Evolutionary conservation across 1,140 invertebrate species (phyloP).

Genomic region (Procambarus clarkii): DNA sequence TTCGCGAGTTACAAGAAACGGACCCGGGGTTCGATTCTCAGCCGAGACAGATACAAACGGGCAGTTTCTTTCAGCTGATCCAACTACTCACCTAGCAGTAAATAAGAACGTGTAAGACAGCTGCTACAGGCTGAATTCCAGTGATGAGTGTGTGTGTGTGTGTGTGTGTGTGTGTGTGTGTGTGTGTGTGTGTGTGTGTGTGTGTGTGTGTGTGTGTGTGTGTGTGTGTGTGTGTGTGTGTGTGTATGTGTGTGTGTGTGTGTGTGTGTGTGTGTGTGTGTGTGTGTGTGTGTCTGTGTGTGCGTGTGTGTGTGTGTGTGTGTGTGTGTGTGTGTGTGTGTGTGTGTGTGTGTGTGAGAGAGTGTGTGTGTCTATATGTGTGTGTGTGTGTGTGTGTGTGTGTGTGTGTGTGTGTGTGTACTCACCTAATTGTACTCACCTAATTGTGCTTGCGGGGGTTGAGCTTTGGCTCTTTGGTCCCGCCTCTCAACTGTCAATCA

Average conservation of each 20-base stretch:
- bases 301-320: slow-evolving; percentile 28
- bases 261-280: background rate
- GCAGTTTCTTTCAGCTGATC: too few species aligned
- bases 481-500: too few species aligned
- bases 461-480: too few species aligned
- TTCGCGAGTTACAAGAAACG: too few species aligned
- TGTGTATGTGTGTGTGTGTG: background rate
- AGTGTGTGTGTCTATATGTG: slow-evolving; percentile 17
- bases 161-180: slow-evolving; percentile 2
- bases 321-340: slow-evolving; percentile 30
- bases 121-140: too few species aligned
- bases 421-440: too few species aligned
- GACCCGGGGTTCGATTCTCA: too few species aligned
- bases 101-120: too few species aligned
- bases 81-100: too few species aligned
- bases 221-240: background rate
- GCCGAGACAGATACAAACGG: too few species aligned
- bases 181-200: slow-evolving; percentile 2
- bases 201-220: slow-evolving; percentile 2
- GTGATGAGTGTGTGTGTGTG: background rate
- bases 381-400: background rate
- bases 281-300: background rate
- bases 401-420: too few species aligned
- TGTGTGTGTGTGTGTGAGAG: slow-evolving; percentile 18
- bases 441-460: too few species aligned